Evolutionary conservation across 2,888 invertebrate species (phyloP).

Genomic region (Agriotes lineatus): DNA sequence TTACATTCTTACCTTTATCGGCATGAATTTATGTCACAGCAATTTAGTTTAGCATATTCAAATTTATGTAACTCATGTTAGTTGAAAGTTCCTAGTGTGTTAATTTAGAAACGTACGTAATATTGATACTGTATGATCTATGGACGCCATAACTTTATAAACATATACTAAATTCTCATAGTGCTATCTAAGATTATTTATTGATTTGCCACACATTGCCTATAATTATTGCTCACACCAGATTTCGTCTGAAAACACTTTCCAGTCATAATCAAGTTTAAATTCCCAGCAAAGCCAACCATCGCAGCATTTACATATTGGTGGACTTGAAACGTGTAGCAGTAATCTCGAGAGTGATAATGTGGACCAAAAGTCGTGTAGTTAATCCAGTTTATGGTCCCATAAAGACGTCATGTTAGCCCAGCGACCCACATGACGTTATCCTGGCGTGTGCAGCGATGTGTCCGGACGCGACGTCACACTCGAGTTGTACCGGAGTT

Average conservation of each 20-base stretch:
- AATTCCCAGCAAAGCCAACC: not conserved
- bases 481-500: slow-evolving; percentile 51
- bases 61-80: too few relatives aligned
- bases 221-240: too few relatives aligned
- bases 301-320: slow-evolving; percentile 12
- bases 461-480: slow-evolving; percentile 51
- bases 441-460: slow-evolving; percentile 57
- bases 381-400: slow-evolving; percentile 54
- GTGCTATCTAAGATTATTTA: too few relatives aligned
- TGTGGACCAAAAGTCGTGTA: slow-evolving; percentile 42
- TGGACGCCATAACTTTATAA: too few relatives aligned
- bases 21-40: too few relatives aligned
- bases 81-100: too few relatives aligned
- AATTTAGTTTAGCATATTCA: too few relatives aligned
- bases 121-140: too few relatives aligned
- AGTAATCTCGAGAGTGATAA: slow-evolving; percentile 32
- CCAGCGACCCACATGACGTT: slow-evolving; percentile 56
- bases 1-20: too few relatives aligned
- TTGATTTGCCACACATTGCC: too few relatives aligned
- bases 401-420: slow-evolving; percentile 57
- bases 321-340: slow-evolving; percentile 23
- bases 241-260: not conserved
- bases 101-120: too few relatives aligned
- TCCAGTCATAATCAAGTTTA: not conserved
- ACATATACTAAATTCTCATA: too few relatives aligned